Evolutionary conservation across 1,140 invertebrate genomes (phyloP).

Genomic region (Bombyx mori): ASM3026992v2 NC_085131.1:8276001-8276500

Average conservation of each 20-base stretch:
- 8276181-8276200: constrained; percentile 37
- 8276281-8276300: constrained; percentile 1
- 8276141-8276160: constrained; percentile 44
- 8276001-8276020: constrained; percentile 7
- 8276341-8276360: no score
- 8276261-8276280: constrained; percentile 3
- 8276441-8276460: no score
- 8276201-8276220: constrained; percentile 43
- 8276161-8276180: constrained; percentile 25
- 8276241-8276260: constrained; percentile 3
- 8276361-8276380: no score
- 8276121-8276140: constrained; percentile 54
- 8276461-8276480: no score
- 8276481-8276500: no score
- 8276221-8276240: constrained; percentile 26
- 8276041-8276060: constrained; percentile 20
- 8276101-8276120: constrained; percentile 59
- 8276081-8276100: constrained; percentile 49
- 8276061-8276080: constrained; percentile 16
- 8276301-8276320: no score
- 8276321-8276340: no score
- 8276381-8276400: no score
- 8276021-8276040: constrained; percentile 15
- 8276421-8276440: no score
- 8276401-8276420: no score